Evolutionary conservation across 2,797 vertebrate genomes (phyloP).

Genomic region (Astyanax mexicanus): DNA sequence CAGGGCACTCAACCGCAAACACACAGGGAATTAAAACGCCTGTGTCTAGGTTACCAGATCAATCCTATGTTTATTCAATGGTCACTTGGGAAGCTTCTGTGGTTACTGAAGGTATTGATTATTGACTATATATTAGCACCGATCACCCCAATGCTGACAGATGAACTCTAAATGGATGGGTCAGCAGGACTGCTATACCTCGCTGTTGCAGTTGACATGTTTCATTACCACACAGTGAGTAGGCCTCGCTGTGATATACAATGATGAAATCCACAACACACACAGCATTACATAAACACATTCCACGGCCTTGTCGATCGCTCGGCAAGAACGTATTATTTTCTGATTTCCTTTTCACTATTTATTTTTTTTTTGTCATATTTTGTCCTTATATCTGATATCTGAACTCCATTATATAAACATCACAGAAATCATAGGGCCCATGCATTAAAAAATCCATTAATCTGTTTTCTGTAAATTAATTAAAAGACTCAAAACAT

Average conservation of each 20-base stretch:
- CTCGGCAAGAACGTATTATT: too few species aligned
- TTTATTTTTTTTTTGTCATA: too few species aligned
- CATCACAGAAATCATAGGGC: too few species aligned
- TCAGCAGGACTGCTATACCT: conserved; percentile 72
- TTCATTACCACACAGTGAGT: conserved; percentile 44
- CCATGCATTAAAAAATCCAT: too few species aligned
- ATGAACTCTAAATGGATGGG: conserved; percentile 73
- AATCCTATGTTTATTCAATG: conserved; percentile 83
- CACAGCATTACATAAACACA: background rate
- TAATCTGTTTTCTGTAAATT: too few species aligned
- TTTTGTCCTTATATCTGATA: too few species aligned
- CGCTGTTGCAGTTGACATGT: conserved; percentile 70
- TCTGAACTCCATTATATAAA: too few species aligned
- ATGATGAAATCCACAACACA: too few species aligned
- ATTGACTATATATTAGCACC: conserved; percentile 75
- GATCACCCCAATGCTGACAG: conserved; percentile 75
- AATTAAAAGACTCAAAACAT: too few species aligned
- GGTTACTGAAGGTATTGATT: conserved; percentile 82
- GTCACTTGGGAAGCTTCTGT: conserved; percentile 66
- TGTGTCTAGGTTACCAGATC: conserved; percentile 70
- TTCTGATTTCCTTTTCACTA: too few species aligned
- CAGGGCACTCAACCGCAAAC: background rate
- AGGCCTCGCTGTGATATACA: background rate
- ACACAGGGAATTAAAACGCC: conserved; percentile 12
- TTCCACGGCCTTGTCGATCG: background rate